Percentiles rank a stretch among this genome's conserved stretches.
phyloP scores from a whole-genome alignment of 2,113 vertebrate species.

The Percopsis transmontana region DNA sequence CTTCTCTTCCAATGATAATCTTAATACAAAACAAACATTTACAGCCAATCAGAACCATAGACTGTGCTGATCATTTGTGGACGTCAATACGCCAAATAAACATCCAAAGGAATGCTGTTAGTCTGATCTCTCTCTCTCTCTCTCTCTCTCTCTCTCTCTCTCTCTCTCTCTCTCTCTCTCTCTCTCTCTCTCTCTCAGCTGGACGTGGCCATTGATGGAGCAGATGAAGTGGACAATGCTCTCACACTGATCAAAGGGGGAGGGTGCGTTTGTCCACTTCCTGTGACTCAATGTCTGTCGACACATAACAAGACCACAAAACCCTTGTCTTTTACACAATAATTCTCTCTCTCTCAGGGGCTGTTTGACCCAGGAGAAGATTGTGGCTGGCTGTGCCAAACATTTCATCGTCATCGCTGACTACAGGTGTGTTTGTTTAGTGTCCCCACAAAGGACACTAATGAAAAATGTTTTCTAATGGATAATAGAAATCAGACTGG shows the following conservation, averaged over 20 bases:
- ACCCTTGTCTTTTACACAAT: not conserved
- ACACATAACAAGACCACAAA: not conserved
- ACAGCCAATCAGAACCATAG: no score
- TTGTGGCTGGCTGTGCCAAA: slow-evolving; percentile 92
- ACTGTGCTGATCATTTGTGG: no score
- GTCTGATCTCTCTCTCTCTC: not conserved
- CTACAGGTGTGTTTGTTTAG: slow-evolving; percentile 86
- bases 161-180: not conserved
- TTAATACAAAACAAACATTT: no score
- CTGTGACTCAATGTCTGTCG: not conserved
- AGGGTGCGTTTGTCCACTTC: slow-evolving; percentile 81
- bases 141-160: slow-evolving; percentile 14
- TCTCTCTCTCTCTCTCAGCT: slow-evolving; percentile 76
- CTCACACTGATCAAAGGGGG: slow-evolving; percentile 97
- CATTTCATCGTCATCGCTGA: slow-evolving; percentile 95
- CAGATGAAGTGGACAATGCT: slow-evolving; percentile 92
- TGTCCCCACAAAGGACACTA: no score
- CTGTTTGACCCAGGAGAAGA: slow-evolving; percentile 97
- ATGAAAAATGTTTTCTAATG: no score
- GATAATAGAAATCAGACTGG: no score
- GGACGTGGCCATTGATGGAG: slow-evolving; percentile 95
- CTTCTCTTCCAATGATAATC: no score
- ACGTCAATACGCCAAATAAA: no score
- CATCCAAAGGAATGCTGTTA: no score
- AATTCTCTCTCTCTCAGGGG: slow-evolving; percentile 77